phyloP scores from a whole-genome alignment of 2,888 invertebrate species.

The Polydrusus tereticollis region DNA sequence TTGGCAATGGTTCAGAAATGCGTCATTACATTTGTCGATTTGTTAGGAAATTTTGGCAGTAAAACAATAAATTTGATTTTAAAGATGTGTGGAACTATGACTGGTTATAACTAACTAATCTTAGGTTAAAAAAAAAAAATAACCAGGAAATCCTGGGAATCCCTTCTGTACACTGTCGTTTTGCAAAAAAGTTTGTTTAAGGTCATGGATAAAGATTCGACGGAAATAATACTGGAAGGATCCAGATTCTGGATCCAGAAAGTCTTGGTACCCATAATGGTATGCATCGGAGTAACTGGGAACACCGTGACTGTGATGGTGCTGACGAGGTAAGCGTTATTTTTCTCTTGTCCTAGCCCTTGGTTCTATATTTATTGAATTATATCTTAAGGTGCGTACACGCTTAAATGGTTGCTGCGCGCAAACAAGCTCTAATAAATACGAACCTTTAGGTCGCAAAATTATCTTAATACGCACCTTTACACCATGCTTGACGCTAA shows the following conservation, averaged over 20 bases:
- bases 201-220: constrained; percentile 48
- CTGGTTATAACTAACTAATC: not conserved
- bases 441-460: constrained; percentile 9
- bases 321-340: constrained; percentile 68
- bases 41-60: not conserved
- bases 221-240: constrained; percentile 60
- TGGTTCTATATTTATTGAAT: not conserved
- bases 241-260: constrained; percentile 73
- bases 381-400: no score
- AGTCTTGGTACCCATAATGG: constrained; percentile 75
- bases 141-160: no score
- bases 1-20: constrained; percentile 20
- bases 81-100: not conserved
- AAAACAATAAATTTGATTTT: not conserved
- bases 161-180: no score
- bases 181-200: not conserved
- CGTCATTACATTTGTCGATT: not conserved
- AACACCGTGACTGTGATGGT: constrained; percentile 73
- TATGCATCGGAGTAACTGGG: constrained; percentile 77
- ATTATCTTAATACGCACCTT: not conserved
- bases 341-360: not conserved
- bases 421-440: no score
- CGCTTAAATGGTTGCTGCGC: no score
- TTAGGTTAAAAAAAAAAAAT: no score
- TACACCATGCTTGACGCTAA: not conserved